Evolutionary conservation across 2,113 vertebrate genomes (phyloP).

Genomic region (Corvus moneduloides): DNA sequence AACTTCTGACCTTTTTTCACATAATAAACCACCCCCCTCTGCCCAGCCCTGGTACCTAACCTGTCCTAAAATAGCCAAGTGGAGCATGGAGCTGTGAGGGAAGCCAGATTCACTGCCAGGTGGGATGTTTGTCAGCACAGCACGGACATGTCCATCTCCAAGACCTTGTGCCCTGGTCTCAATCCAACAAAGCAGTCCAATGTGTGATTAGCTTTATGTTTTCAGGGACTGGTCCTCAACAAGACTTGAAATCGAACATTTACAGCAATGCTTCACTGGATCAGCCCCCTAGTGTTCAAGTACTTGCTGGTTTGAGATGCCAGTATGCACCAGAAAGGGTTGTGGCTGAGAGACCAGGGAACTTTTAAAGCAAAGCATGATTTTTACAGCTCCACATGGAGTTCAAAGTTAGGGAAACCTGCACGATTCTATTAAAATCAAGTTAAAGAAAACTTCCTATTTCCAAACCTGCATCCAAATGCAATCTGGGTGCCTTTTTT

Average conservation of each 20-base stretch:
- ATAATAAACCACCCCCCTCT: neutral
- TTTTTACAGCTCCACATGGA: neutral
- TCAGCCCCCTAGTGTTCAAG: neutral
- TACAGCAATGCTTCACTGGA: neutral
- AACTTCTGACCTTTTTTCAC: slow-evolving; percentile 45
- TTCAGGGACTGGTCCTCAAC: neutral
- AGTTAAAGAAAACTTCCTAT: neutral
- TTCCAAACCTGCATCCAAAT: neutral
- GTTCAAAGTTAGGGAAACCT: neutral
- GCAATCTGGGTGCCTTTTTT: neutral
- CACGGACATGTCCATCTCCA: accelerated
- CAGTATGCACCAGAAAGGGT: neutral
- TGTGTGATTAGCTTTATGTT: neutral
- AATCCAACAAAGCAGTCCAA: neutral
- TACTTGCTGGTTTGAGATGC: neutral
- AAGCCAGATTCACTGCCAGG: neutral
- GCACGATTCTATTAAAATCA: neutral
- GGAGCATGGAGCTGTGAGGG: neutral
- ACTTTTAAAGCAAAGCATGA: neutral
- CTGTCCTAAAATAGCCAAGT: neutral
- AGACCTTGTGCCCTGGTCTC: neutral
- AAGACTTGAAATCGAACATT: neutral
- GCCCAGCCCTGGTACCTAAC: neutral
- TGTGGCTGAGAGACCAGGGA: neutral
- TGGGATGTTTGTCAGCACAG: neutral